These are phyloP conservation scores for Corythaeola cristata DNA, from an alignment of 2,113 vertebrate species.

Conservation along the genomic window DNA sequence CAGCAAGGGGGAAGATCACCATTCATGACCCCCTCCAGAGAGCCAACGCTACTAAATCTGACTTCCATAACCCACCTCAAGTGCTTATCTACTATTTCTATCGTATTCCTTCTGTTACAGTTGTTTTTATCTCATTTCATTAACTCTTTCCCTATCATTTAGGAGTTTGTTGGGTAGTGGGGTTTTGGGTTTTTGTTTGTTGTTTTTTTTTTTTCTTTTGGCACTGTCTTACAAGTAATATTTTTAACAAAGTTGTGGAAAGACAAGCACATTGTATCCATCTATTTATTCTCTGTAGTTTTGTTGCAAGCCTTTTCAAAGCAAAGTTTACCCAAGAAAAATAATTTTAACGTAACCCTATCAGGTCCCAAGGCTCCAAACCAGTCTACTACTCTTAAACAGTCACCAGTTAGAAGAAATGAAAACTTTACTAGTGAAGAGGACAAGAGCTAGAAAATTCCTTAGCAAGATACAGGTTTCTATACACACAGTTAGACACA, in stretches of 20 bases:
- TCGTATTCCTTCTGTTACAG: background rate
- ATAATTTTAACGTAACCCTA: background rate
- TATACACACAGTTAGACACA: background rate
- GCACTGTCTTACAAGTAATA: background rate
- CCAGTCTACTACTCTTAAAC: background rate
- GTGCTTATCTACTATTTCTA: background rate
- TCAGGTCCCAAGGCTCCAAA: background rate
- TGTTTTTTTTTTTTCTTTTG: background rate
- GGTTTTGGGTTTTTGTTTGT: too few relatives aligned
- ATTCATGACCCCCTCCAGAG: rapidly evolving
- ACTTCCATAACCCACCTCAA: background rate
- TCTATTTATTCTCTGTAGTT: background rate
- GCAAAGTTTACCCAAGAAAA: background rate
- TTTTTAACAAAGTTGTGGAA: background rate
- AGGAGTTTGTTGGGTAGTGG: too few relatives aligned
- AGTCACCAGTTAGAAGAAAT: background rate
- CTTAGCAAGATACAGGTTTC: background rate
- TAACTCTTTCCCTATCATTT: background rate
- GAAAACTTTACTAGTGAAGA: background rate
- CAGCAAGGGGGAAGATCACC: background rate
- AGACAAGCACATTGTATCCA: background rate
- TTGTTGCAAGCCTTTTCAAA: background rate
- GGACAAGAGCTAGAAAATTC: background rate
- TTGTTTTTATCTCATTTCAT: background rate
- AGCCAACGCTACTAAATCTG: background rate